Conservation (phyloP, 2,888 invertebrate genomes). For the Gari tellinella region DNA sequence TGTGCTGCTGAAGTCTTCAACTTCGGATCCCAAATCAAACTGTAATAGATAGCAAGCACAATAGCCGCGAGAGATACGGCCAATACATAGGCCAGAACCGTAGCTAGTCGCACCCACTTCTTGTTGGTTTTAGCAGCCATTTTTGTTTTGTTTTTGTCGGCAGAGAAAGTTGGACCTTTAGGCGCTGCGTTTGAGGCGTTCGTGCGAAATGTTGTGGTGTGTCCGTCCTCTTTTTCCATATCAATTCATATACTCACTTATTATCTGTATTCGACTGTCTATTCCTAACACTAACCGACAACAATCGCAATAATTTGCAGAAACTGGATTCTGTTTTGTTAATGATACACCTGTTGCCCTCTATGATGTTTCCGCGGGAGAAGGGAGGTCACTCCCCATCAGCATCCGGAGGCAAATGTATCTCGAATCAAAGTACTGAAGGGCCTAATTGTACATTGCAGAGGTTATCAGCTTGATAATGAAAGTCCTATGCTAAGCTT, state of each 20-base stretch:
- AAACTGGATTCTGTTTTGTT: not conserved
- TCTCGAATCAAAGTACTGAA: no score
- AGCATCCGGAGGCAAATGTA: not conserved
- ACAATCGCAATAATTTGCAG: no score
- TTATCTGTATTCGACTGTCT: not conserved
- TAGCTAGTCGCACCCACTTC: conserved; percentile 95
- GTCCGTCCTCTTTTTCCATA: conserved; percentile 74
- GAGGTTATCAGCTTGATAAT: not conserved
- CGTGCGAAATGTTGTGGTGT: conserved; percentile 66
- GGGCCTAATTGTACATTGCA: no score
- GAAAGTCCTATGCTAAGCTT: not conserved
- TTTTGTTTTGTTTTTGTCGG: conserved; percentile 79
- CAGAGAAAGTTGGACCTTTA: conserved; percentile 72
- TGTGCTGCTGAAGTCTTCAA: conserved; percentile 65
- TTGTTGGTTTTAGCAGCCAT: conserved; percentile 86
- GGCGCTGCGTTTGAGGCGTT: conserved; percentile 64
- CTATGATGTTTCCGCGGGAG: conserved; percentile 50
- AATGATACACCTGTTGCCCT: conserved; percentile 43
- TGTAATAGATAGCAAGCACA: conserved; percentile 96
- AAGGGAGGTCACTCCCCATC: conserved; percentile 48
- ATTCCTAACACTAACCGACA: no score
- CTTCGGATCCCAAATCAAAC: conserved; percentile 96
- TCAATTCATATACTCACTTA: conserved; percentile 26
- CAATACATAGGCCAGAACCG: conserved; percentile 96
- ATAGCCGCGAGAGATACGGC: conserved; percentile 97